Percentiles rank a stretch among this genome's conserved stretches.
phyloP scores from a whole-genome alignment of 2,113 vertebrate species.

The Gnathonemus longibarbis region DNA sequence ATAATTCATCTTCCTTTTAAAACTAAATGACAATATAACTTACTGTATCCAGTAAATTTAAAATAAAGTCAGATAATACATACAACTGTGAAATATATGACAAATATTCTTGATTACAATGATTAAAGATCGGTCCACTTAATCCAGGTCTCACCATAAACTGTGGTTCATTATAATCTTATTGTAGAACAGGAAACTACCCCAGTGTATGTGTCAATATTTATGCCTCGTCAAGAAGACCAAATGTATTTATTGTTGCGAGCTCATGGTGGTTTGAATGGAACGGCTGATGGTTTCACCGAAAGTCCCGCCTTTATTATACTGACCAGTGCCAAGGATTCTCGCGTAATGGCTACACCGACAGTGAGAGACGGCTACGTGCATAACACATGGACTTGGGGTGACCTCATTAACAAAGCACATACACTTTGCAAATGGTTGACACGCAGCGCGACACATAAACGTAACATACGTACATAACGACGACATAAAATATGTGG shows the following conservation, averaged over 20 bases:
- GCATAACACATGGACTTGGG: neutral
- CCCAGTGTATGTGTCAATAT: too few species aligned
- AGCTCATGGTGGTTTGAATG: too few species aligned
- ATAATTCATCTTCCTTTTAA: neutral
- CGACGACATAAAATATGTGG: neutral
- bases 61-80: neutral
- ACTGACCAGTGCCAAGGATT: too few species aligned
- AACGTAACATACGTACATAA: neutral
- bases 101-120: neutral
- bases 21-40: neutral
- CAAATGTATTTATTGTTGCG: too few species aligned
- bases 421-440: neutral
- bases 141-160: neutral
- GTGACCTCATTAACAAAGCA: too few species aligned
- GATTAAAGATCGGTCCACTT: neutral
- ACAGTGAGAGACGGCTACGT: neutral
- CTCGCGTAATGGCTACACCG: neutral
- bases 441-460: too few species aligned
- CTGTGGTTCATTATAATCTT: too few species aligned
- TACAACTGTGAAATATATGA: neutral
- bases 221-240: too few species aligned
- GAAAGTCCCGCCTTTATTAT: neutral
- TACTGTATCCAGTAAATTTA: neutral
- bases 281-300: too few species aligned
- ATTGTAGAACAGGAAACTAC: too few species aligned